Evolutionary conservation across 2,113 vertebrate species (phyloP).

Genomic region (Trichechus manatus): DNA sequence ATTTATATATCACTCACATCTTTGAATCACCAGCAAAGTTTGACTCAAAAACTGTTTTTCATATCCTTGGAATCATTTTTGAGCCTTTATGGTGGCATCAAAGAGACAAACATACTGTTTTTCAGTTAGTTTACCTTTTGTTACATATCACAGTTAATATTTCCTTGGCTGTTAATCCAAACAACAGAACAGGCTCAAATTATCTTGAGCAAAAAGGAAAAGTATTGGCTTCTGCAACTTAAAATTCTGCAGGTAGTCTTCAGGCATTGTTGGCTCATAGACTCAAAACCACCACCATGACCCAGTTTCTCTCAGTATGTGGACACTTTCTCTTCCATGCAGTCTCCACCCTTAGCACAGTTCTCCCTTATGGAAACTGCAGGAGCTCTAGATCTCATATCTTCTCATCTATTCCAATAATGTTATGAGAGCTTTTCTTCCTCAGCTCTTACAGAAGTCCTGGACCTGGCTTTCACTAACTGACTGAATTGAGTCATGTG

Average conservation of each 20-base stretch:
- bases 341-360: neutral
- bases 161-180: neutral
- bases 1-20: neutral
- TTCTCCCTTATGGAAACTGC: neutral
- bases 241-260: neutral
- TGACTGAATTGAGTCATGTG: neutral
- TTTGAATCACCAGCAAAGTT: slow-evolving; percentile 10
- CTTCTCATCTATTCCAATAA: neutral
- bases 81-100: neutral
- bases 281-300: neutral
- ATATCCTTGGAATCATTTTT: neutral
- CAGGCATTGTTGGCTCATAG: neutral
- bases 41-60: slow-evolving; percentile 36
- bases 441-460: neutral
- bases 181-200: neutral
- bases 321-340: neutral
- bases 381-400: neutral
- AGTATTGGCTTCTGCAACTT: neutral
- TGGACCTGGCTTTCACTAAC: neutral
- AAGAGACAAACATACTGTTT: neutral
- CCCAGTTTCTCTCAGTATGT: neutral
- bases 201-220: neutral
- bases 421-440: neutral
- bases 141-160: neutral
- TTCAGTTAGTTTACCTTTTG: neutral